A percentile compares a stretch with the other conserved stretches of the same genome.
phyloP scores from a whole-genome alignment of 2,113 vertebrate species.

The Pollachius pollachius region DNA sequence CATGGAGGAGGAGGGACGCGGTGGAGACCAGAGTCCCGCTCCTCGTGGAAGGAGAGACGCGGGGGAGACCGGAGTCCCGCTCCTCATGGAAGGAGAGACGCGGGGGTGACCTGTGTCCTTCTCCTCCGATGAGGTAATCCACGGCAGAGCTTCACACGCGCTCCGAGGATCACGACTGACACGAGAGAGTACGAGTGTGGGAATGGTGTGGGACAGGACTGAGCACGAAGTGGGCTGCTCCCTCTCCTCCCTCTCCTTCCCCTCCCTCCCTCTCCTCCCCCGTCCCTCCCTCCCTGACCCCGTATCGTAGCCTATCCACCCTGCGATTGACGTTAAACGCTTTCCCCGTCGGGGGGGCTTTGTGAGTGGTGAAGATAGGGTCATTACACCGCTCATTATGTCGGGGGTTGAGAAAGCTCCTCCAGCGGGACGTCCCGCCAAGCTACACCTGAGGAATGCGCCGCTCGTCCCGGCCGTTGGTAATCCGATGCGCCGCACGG shows the following conservation, averaged over 20 bases:
- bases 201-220: slow-evolving; percentile 52
- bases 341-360: no score
- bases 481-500: neutral
- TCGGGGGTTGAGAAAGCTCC: neutral
- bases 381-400: neutral
- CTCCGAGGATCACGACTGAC: slow-evolving; percentile 18
- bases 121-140: neutral
- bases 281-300: slow-evolving; percentile 8
- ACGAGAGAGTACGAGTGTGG: slow-evolving; percentile 32
- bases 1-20: no score
- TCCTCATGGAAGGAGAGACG: no score
- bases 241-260: neutral
- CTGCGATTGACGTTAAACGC: neutral
- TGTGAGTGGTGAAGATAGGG: neutral
- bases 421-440: no score
- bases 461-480: neutral
- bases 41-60: no score
- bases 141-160: neutral
- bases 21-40: slow-evolving; percentile 22
- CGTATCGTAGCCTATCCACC: neutral
- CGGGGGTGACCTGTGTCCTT: no score
- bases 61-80: slow-evolving; percentile 23
- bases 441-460: neutral
- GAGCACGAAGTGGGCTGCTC: slow-evolving; percentile 61
- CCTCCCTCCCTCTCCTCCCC: slow-evolving; percentile 24